These are phyloP conservation scores for Isoperla grammatica DNA, from an alignment of 2,888 invertebrate genomes.

Conservation along the genomic window DNA sequence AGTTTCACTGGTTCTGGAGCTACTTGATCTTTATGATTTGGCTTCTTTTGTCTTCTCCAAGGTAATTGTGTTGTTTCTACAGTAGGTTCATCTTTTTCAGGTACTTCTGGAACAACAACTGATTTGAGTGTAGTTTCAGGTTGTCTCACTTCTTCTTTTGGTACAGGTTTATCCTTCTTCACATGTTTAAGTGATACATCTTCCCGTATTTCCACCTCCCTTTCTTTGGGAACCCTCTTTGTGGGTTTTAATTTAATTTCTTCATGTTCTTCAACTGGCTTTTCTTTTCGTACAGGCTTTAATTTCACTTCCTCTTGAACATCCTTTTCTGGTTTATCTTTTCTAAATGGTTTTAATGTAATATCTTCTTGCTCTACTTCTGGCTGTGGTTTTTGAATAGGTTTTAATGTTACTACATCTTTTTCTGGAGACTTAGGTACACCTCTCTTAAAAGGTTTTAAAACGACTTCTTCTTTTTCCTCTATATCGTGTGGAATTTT, in stretches of 20 bases:
- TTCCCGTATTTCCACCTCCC: background rate
- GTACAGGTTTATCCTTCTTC: constrained; percentile 32
- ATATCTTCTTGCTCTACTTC: constrained; percentile 42
- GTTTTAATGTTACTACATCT: constrained; percentile 10
- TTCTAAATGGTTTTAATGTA: constrained; percentile 48
- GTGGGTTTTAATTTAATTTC: constrained; percentile 34
- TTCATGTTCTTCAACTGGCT: constrained; percentile 36
- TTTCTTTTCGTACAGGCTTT: constrained; percentile 37
- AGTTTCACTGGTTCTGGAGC: constrained; percentile 19
- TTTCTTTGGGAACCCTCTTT: constrained; percentile 18
- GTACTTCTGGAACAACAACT: constrained; percentile 2
- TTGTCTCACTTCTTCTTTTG: constrained; percentile 33
- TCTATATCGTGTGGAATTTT: constrained; percentile 24
- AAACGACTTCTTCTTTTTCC: constrained; percentile 18
- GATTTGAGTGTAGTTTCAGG: constrained; percentile 30
- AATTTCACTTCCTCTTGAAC: constrained; percentile 26
- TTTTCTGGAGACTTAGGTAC: constrained; percentile 17
- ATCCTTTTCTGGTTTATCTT: constrained; percentile 42
- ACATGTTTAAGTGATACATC: constrained; percentile 12
- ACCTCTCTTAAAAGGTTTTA: constrained; percentile 18
- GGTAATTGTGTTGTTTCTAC: background rate
- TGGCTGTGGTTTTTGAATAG: constrained; percentile 13
- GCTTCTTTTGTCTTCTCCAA: background rate
- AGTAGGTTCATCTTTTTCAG: background rate
- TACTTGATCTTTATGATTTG: background rate